Base-by-base conservation (phyloP, 2,888 invertebrate species). In the Parnassius glacialis region DNA sequence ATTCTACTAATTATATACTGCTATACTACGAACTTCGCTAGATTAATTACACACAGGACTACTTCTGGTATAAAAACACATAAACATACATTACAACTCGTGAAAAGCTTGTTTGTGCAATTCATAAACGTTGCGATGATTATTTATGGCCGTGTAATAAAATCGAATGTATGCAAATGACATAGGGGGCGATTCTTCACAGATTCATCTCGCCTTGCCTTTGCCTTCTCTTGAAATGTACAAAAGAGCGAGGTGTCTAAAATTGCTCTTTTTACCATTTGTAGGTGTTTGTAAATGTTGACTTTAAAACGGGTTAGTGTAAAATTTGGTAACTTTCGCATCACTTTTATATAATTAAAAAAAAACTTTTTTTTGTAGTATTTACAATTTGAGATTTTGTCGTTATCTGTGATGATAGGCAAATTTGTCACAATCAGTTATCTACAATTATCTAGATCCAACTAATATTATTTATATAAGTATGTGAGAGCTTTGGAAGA, bases 131-230 rank as follows among this genome's bases (percentile, higher is more conserved):
- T 57, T 59, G 52, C 55, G 51, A 65, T 59, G 59, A 64, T 67
- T 67, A 64, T 67, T 67, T 66, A 67, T 61, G 59, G 62, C 58
- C 63, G 64, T 68, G 78, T 70, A 76, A 75, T 81, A 81, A 81
- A 80, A 75, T 71, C 73, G 68, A 72, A 73, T 73, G 74, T 75
- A 85, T 85, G 83, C 78, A 82, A 85, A 85, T 83, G 79, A 80
- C 74, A 78, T 73, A 73, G 71, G 56, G 57, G 48, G 63, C 70
- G 76, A 72, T 72, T 81, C 76, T 79, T 73, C 68, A 75, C 71
- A 77, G 79, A 80, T 78, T 78, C 80, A 79, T 80, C 79, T 79
- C 70, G 72, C 66, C 66, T 70, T 70, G 68, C 70, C 72, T 68
- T 70, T 70, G 68, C 70, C 72, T 68, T 74, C 79, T 79, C 74